phyloP scores from a whole-genome alignment of 2,888 invertebrate genomes.

The Elmis aenea region DNA sequence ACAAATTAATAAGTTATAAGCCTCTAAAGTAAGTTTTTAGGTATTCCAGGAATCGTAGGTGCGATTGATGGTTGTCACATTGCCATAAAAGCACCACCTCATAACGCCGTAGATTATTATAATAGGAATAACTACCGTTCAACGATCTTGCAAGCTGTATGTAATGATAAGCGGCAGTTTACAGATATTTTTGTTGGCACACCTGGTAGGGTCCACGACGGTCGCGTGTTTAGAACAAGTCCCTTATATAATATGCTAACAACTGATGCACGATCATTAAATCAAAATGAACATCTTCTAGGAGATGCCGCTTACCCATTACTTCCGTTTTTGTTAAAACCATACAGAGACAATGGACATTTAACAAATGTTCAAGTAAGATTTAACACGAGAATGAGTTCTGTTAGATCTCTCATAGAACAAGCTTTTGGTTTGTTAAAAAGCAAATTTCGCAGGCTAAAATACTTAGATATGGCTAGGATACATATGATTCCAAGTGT shows the following conservation, averaged over 20 bases:
- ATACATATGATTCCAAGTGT: too few species aligned
- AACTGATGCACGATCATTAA: not conserved
- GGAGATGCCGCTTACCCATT: conserved; percentile 19
- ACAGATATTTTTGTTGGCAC: conserved; percentile 12
- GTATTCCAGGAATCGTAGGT: conserved; percentile 8
- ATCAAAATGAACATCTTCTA: conserved; percentile 8
- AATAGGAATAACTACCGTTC: conserved; percentile 12
- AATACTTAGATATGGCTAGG: too few species aligned
- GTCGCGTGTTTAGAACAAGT: too few species aligned
- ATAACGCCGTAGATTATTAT: conserved; percentile 10
- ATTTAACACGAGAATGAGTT: conserved; percentile 7
- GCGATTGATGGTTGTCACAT: conserved; percentile 17
- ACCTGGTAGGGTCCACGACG: conserved; percentile 17
- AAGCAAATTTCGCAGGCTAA: conserved; percentile 9
- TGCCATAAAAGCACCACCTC: conserved; percentile 8
- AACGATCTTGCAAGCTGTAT: conserved; percentile 9
- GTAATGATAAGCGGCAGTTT: conserved; percentile 1
- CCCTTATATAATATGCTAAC: conserved; percentile 2
- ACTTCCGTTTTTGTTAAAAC: conserved; percentile 6
- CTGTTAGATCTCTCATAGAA: too few species aligned
- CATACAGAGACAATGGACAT: conserved; percentile 12
- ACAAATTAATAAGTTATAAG: too few species aligned
- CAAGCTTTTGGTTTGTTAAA: conserved; percentile 11
- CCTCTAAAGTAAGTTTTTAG: too few species aligned
- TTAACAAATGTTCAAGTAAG: conserved; percentile 8